phyloP scores from a whole-genome alignment of 1,140 invertebrate species.

The Plutomurus gul region DNA sequence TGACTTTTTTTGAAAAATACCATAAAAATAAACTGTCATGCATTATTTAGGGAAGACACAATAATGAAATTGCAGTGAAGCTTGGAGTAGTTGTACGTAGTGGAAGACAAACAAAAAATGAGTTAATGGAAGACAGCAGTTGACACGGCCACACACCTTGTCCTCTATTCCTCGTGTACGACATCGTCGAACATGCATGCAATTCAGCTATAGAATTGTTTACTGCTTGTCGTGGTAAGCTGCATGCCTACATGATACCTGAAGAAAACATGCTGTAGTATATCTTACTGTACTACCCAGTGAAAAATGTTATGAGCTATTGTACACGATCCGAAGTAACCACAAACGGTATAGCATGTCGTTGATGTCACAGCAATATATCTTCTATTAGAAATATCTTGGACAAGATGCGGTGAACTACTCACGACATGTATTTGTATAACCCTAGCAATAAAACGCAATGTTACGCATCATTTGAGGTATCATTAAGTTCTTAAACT shows the following conservation, averaged over 20 bases:
- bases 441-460: neutral
- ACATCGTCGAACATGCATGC: neutral
- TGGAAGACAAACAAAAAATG: conserved; percentile 4
- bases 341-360: neutral
- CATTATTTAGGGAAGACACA: neutral
- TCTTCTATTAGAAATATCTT: conserved; percentile 8
- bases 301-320: neutral
- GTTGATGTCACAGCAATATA: neutral
- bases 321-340: too few relatives aligned
- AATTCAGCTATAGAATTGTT: neutral
- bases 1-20: neutral
- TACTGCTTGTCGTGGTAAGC: neutral
- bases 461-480: neutral
- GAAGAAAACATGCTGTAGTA: neutral
- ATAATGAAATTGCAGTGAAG: neutral
- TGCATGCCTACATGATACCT: neutral
- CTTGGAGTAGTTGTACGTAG: too few relatives aligned
- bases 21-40: neutral
- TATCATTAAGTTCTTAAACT: conserved; percentile 2
- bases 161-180: neutral
- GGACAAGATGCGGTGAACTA: neutral
- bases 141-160: conserved; percentile 24
- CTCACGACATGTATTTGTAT: neutral
- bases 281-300: neutral
- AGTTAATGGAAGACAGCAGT: neutral